Conservation (phyloP, 2,797 vertebrate species). For the Ficedula albicollis region DNA sequence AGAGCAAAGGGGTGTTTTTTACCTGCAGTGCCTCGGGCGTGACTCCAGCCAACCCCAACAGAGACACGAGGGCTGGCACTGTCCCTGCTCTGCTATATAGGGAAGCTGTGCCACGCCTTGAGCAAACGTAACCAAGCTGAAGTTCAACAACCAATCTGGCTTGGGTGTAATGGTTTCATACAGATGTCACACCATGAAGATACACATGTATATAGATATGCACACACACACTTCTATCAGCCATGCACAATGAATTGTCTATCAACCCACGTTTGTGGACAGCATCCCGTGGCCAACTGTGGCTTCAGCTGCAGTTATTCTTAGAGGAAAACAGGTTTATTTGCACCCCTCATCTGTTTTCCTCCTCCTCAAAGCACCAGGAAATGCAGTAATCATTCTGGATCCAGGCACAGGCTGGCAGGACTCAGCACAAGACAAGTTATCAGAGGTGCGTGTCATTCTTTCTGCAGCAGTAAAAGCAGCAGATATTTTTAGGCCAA, state of each 20-base stretch:
- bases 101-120: slow-evolving; percentile 39
- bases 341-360: neutral
- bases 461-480: neutral
- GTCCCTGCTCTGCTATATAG: neutral
- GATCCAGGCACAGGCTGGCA: neutral
- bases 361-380: neutral
- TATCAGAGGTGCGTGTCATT: neutral
- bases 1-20: neutral
- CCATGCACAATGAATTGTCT: neutral
- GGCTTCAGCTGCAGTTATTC: neutral
- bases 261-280: accelerated
- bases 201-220: accelerated
- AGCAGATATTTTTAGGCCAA: neutral
- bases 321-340: neutral
- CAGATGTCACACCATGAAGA: neutral
- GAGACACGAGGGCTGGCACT: neutral
- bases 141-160: neutral
- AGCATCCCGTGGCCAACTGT: neutral
- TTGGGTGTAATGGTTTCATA: neutral
- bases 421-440: neutral
- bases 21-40: neutral
- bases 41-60: neutral
- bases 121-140: slow-evolving; percentile 35
- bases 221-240: neutral
- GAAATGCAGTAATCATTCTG: neutral